phyloP scores from a whole-genome alignment of 1,140 invertebrate species.

The Cyphomyrmex costatus region DNA sequence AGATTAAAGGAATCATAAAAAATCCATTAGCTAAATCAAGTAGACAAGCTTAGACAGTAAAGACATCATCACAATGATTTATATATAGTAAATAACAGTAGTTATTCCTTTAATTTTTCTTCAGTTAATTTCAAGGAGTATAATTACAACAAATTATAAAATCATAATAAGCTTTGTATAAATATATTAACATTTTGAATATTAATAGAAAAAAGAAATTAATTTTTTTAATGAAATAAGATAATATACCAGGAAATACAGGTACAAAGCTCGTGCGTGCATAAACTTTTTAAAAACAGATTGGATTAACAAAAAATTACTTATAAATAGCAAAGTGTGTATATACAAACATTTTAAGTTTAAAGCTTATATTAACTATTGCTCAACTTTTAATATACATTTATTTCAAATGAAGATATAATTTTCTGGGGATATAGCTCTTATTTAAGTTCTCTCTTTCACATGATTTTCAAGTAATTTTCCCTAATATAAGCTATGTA shows the following conservation, averaged over 20 bases:
- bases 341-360: not conserved
- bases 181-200: not conserved
- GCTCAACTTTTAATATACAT: not conserved
- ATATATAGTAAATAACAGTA: not conserved
- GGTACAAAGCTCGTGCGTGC: not conserved
- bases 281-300: not conserved
- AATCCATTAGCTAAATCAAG: not conserved
- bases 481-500: not conserved
- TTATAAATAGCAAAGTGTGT: not conserved
- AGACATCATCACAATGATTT: no score
- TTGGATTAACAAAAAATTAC: not conserved
- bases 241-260: not conserved
- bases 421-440: not conserved
- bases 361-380: not conserved
- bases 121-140: not conserved
- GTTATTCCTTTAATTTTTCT: not conserved
- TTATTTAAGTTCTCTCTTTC: not conserved
- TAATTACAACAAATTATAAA: conserved; percentile 1
- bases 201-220: not conserved
- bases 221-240: conserved; percentile 17
- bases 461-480: not conserved
- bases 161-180: not conserved
- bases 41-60: not conserved
- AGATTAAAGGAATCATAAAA: not conserved
- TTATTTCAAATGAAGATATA: not conserved